Conservation (phyloP, 2,888 invertebrate genomes). For the Caenorhabditis imperialis region DNA sequence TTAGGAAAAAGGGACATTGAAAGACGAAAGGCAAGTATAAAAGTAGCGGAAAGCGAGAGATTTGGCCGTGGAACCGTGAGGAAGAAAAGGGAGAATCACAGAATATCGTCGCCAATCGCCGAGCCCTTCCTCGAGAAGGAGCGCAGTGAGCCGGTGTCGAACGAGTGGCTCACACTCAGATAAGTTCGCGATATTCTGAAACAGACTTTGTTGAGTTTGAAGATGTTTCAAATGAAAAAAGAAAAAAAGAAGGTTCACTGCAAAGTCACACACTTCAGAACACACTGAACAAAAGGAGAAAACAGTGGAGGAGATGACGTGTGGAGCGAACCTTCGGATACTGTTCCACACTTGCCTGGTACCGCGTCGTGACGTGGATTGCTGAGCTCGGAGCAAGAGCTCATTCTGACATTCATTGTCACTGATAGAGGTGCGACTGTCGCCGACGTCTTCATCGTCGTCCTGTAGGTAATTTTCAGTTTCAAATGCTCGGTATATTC, state of each 20-base stretch:
- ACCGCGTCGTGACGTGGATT: slow-evolving; percentile 55
- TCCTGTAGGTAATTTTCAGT: slow-evolving; percentile 65
- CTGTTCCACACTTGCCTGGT: slow-evolving; percentile 63
- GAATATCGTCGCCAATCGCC: slow-evolving; percentile 60
- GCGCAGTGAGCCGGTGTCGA: slow-evolving; percentile 75
- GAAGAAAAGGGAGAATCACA: slow-evolving; percentile 32
- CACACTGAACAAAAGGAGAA: not conserved
- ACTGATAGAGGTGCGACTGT: slow-evolving; percentile 71
- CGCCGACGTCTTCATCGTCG: slow-evolving; percentile 76
- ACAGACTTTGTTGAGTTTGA: too few species aligned
- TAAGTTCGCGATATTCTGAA: slow-evolving; percentile 69
- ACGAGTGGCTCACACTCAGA: slow-evolving; percentile 73
- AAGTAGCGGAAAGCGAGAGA: slow-evolving; percentile 19
- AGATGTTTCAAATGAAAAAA: not conserved
- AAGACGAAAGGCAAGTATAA: slow-evolving; percentile 3
- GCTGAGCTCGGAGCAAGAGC: slow-evolving; percentile 58
- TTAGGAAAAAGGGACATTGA: too few species aligned
- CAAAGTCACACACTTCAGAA: slow-evolving; percentile 13
- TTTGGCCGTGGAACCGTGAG: slow-evolving; percentile 45
- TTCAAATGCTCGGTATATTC: too few species aligned
- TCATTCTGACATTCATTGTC: slow-evolving; percentile 68
- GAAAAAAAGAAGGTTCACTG: slow-evolving; percentile 35
- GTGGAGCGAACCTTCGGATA: slow-evolving; percentile 52
- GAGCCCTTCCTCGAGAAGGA: slow-evolving; percentile 75
- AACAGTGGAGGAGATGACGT: not conserved